These are phyloP conservation scores for Cryptosula pallasiana DNA, from an alignment of 2,888 invertebrate genomes.

Conservation along the genomic window DNA sequence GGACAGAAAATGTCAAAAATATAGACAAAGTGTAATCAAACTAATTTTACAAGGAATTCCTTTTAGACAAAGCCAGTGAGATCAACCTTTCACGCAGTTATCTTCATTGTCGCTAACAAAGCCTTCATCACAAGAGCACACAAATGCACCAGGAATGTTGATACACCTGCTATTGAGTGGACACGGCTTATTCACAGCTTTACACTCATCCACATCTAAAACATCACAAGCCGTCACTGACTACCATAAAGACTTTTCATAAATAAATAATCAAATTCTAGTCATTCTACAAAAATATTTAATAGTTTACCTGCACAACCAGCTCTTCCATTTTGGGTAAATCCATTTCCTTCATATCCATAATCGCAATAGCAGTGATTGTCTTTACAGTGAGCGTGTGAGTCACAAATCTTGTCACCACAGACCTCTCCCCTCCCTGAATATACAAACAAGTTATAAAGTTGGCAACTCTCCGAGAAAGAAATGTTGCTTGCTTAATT, in stretches of 20 bases:
- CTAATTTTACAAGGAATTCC: no score
- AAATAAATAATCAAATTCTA: no score
- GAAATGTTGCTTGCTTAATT: no score
- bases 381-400: background rate
- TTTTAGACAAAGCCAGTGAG: no score
- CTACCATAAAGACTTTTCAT: no score
- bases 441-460: no score
- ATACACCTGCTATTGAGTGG: background rate
- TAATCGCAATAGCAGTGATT: background rate
- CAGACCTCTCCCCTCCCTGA: background rate
- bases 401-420: background rate
- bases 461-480: no score
- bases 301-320: constrained; percentile 12
- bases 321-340: background rate
- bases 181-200: background rate
- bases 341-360: background rate
- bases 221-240: no score
- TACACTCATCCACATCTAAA: constrained; percentile 15
- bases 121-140: background rate
- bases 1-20: no score
- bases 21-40: no score
- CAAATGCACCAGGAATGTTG: background rate
- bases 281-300: no score
- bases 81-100: background rate
- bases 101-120: background rate